Evolutionary conservation across 2,797 vertebrate genomes (phyloP), one percentile per base, ranked within the genome.

Genomic region (Lindbergichthys nudifrons): DNA sequence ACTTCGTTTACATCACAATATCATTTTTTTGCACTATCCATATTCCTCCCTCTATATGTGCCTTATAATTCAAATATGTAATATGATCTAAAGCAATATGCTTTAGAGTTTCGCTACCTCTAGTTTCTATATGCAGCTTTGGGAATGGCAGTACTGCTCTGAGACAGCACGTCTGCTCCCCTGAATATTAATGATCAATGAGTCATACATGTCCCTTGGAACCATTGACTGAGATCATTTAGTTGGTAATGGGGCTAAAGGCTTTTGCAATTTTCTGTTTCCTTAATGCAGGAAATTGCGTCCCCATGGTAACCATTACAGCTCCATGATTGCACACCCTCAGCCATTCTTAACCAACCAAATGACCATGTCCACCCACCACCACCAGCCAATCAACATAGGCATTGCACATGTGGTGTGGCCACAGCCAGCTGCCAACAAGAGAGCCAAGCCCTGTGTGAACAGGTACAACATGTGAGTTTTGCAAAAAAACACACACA

Each of bases 381-480:
- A 97, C 86, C 96, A 97, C 85, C 98, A 99, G 92, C 97, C 98
- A 74, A 96, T 99, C 90, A 99, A 96, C 73, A 96, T 99, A 94
- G 98, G 98, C 90, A 98, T 99, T 81, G 97, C 98, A 92, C 98
- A 98, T 46, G 97, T 99, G 66, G 96, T 99, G 87, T 99, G 98
- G 98, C 97, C 98, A 65, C 98, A 98, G 90, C 96, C 95, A 79
- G 94, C 96, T 80, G 93, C 96, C 86, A 96, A 95, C 89, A 99
- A 98, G 93, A 96, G 97, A 93, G 96, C 95, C 83, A 98, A 96
- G 92, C 94, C 95, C 67, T 97, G 96, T 92, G 93, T 94, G 79
- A 98, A 97, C 95, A 99, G 98, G 98, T 99, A 70, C 45, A 92
- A 87, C 10, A 11, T 4, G 12, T 32, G 2, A 3, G 7, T 48